phyloP scores from a whole-genome alignment of 2,888 invertebrate species.

The Hirudinaria manillensis region DNA sequence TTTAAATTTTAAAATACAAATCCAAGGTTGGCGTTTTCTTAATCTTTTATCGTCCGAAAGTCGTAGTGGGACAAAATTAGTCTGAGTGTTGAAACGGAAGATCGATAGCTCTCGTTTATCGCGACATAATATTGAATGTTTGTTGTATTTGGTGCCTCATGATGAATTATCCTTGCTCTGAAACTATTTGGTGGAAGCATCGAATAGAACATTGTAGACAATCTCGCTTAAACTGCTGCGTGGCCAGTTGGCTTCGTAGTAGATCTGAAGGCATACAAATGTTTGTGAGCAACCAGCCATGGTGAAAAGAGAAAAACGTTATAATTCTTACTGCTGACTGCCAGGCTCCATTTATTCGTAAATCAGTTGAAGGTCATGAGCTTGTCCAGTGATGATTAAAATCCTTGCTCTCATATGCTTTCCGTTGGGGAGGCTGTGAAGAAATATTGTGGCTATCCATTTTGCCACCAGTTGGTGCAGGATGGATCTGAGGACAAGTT shows the following conservation, averaged over 20 bases:
- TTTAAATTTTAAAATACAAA: too few relatives aligned
- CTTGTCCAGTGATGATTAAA: slow-evolving; percentile 16
- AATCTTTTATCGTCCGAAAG: too few relatives aligned
- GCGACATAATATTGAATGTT: too few relatives aligned
- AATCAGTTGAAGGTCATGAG: too few relatives aligned
- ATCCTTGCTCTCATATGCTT: slow-evolving; percentile 23
- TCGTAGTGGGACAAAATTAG: too few relatives aligned
- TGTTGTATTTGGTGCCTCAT: background rate
- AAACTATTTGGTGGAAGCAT: background rate
- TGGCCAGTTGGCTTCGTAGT: background rate
- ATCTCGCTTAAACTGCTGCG: background rate
- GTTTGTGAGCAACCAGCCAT: too few relatives aligned
- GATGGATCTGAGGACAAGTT: slow-evolving; percentile 15
- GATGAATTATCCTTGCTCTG: slow-evolving; percentile 21
- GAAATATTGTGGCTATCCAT: slow-evolving; percentile 10
- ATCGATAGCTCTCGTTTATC: too few relatives aligned
- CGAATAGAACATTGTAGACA: background rate
- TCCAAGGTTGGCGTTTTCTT: too few relatives aligned
- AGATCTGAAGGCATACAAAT: background rate
- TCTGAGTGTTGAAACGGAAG: too few relatives aligned
- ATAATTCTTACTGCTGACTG: too few relatives aligned
- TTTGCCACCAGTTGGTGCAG: slow-evolving; percentile 15
- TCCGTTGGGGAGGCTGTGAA: background rate
- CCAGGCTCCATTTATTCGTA: too few relatives aligned
- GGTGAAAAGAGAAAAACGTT: too few relatives aligned